Evolutionary conservation across 2,113 vertebrate genomes (phyloP).

Genomic region (Mormyrus lacerda): DNA sequence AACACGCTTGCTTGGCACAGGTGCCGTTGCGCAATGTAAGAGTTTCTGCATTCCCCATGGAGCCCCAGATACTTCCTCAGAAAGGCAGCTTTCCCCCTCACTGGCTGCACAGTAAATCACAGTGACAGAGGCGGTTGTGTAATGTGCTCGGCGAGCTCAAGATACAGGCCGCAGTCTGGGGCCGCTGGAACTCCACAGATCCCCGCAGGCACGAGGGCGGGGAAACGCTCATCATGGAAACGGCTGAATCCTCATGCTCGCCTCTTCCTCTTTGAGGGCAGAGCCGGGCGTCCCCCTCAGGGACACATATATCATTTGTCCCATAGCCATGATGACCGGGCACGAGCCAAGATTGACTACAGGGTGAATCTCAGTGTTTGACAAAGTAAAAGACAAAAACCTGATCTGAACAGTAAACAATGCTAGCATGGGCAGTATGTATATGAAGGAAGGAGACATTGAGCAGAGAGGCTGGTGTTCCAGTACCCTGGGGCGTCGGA

Average conservation of each 20-base stretch:
- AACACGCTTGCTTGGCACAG: neutral
- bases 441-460: neutral
- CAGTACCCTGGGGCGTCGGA: neutral
- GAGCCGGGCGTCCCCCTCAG: neutral
- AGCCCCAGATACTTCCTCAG: constrained; percentile 20
- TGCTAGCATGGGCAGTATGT: neutral
- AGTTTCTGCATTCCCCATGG: constrained; percentile 23
- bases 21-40: neutral
- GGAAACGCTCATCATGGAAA: constrained; percentile 7
- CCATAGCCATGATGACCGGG: neutral
- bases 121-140: constrained; percentile 41
- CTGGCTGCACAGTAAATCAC: constrained; percentile 41
- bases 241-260: neutral
- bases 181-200: neutral
- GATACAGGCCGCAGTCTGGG: constrained; percentile 16
- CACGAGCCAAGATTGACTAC: neutral
- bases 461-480: neutral
- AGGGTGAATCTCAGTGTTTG: neutral
- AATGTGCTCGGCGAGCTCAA: constrained; percentile 35
- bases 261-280: neutral
- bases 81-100: constrained; percentile 23
- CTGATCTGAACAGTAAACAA: neutral
- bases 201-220: neutral
- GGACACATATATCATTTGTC: neutral
- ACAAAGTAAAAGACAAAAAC: neutral